phyloP scores from a whole-genome alignment of 1,140 invertebrate genomes.

The Drosophila littoralis region DNA sequence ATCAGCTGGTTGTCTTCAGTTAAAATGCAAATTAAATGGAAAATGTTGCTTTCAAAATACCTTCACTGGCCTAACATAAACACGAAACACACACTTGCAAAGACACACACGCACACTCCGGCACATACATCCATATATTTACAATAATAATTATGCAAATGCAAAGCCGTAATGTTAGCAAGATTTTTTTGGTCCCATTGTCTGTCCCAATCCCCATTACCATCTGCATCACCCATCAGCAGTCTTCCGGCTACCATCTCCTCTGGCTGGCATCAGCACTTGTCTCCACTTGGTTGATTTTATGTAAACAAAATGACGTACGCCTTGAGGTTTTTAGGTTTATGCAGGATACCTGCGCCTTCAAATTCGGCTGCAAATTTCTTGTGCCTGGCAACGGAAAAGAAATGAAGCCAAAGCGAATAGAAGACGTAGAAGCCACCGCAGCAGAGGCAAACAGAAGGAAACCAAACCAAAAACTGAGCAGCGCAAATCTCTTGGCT shows the following conservation, averaged over 20 bases:
- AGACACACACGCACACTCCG: conserved; percentile 9
- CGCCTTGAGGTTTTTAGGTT: conserved; percentile 65
- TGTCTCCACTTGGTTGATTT: conserved; percentile 67
- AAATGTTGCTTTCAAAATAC: conserved; percentile 35
- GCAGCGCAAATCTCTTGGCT: conserved; percentile 64
- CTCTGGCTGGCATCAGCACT: conserved; percentile 20
- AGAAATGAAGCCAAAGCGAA: conserved; percentile 35
- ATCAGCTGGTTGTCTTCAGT: conserved; percentile 57
- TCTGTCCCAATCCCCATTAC: conserved; percentile 26
- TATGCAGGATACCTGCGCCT: conserved; percentile 45
- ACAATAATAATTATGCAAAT: conserved; percentile 79
- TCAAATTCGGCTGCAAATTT: conserved; percentile 21
- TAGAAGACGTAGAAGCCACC: conserved; percentile 39
- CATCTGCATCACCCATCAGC: conserved; percentile 11
- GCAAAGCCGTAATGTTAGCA: conserved; percentile 74
- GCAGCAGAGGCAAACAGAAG: conserved; percentile 31
- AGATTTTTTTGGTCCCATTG: conserved; percentile 51
- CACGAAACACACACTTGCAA: conserved; percentile 1
- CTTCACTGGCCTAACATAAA: conserved; percentile 6
- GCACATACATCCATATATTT: conserved; percentile 30
- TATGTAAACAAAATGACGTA: conserved; percentile 77
- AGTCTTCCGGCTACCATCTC: not conserved
- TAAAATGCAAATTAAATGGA: conserved; percentile 72
- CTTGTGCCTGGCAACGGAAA: conserved; percentile 33
- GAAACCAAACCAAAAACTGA: conserved; percentile 42